phyloP scores from a whole-genome alignment of 2,888 invertebrate species.

The Allolobophora icterica region DNA sequence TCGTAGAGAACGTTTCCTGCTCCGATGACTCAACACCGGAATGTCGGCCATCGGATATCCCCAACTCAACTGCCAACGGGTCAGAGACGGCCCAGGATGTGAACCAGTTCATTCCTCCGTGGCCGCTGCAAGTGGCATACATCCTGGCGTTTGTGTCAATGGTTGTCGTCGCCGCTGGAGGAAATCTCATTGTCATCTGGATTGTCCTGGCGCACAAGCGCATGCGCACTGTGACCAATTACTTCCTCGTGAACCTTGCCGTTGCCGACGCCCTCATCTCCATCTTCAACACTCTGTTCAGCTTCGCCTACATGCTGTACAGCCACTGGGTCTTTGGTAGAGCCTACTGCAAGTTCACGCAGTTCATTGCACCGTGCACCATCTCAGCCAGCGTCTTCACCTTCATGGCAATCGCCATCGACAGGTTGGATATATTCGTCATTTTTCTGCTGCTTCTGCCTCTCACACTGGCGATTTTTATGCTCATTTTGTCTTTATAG shows the following conservation, averaged over 20 bases:
- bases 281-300: conserved; percentile 91
- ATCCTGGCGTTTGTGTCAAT: conserved; percentile 83
- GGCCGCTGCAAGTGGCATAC: conserved; percentile 79
- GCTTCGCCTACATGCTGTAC: conserved; percentile 91
- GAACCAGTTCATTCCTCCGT: conserved; percentile 53
- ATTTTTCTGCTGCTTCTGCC: not conserved
- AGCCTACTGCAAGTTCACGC: conserved; percentile 91
- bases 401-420: conserved; percentile 93
- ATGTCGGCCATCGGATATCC: not conserved
- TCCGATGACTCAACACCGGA: not conserved
- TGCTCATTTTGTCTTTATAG: not conserved
- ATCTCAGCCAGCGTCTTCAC: conserved; percentile 95
- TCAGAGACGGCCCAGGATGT: not conserved
- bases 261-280: conserved; percentile 95
- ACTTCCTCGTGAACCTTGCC: conserved; percentile 95
- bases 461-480: not conserved
- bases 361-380: conserved; percentile 89
- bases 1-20: not conserved
- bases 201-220: conserved; percentile 93
- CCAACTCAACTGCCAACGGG: not conserved
- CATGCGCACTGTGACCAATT: conserved; percentile 96
- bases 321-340: conserved; percentile 86
- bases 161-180: conserved; percentile 90
- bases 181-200: conserved; percentile 98
- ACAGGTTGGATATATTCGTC: conserved; percentile 74